Conservation (phyloP, 1,140 invertebrate species). For the Harpegnathos saltator region DNA sequence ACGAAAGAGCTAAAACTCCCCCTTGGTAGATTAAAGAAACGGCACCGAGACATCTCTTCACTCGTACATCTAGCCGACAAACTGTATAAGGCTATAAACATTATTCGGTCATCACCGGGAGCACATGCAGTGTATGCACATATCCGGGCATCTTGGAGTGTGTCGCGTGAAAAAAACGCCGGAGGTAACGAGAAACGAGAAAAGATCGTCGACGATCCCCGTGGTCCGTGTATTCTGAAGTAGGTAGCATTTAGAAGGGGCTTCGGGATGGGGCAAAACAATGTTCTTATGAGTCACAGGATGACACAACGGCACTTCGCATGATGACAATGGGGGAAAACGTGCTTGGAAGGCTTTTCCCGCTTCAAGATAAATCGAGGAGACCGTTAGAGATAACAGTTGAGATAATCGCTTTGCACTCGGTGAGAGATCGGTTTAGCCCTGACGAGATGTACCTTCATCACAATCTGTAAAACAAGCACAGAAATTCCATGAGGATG, state of each 20-base stretch:
- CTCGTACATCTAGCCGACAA: not conserved
- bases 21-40: conserved; percentile 19
- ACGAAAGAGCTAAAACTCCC: conserved; percentile 12
- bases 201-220: not conserved
- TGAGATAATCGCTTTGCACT: no score
- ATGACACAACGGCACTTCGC: not conserved
- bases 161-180: not conserved
- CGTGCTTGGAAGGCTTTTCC: not conserved
- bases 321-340: not conserved
- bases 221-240: not conserved
- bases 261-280: not conserved
- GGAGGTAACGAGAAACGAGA: conserved; percentile 21
- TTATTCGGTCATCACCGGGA: conserved; percentile 8
- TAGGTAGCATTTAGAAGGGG: not conserved
- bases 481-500: not conserved
- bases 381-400: not conserved
- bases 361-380: not conserved
- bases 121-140: no score
- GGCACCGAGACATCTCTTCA: not conserved
- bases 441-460: not conserved
- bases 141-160: not conserved
- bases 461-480: not conserved
- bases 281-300: conserved; percentile 39
- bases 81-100: not conserved
- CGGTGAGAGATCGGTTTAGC: no score